These are phyloP conservation scores for Rostratula benghalensis DNA, from an alignment of 2,113 vertebrate species.

Conservation along the genomic window DNA sequence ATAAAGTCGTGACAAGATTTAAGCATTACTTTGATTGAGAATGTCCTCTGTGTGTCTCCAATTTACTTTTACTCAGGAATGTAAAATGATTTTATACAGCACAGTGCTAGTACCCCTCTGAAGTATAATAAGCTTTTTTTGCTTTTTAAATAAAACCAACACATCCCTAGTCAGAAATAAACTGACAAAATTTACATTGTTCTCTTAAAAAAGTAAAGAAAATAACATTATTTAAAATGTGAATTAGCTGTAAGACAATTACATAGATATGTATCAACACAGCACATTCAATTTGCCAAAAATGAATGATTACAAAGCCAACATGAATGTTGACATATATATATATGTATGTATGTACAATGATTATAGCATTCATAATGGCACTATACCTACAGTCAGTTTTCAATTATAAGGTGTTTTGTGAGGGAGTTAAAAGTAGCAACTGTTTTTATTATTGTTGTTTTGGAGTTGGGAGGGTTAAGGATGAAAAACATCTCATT, in stretches of 20 bases:
- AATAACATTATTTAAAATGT: slow-evolving; percentile 87
- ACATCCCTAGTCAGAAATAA: slow-evolving; percentile 79
- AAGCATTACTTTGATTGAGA: slow-evolving; percentile 62
- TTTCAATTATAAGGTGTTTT: slow-evolving; percentile 86
- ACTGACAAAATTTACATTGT: slow-evolving; percentile 83
- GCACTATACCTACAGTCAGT: slow-evolving; percentile 87
- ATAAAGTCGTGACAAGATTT: slow-evolving; percentile 57
- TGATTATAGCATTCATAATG: slow-evolving; percentile 91
- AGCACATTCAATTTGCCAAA: slow-evolving; percentile 90
- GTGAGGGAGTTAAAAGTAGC: slow-evolving; percentile 69
- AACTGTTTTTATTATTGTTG: slow-evolving; percentile 40
- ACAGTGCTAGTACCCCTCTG: slow-evolving; percentile 72
- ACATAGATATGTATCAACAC: slow-evolving; percentile 91
- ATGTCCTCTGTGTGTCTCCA: slow-evolving; percentile 58
- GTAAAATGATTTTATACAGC: slow-evolving; percentile 74
- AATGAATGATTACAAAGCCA: slow-evolving; percentile 88
- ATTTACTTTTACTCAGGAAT: slow-evolving; percentile 68
- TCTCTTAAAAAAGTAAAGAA: slow-evolving; percentile 82
- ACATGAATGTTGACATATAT: slow-evolving; percentile 83
- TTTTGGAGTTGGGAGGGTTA: slow-evolving; percentile 43
- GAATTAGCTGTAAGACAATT: slow-evolving; percentile 88
- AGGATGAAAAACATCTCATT: slow-evolving; percentile 59
- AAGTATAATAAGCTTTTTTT: slow-evolving; percentile 69
- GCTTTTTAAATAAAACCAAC: slow-evolving; percentile 76
- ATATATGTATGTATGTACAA: slow-evolving; percentile 84